Evolutionary conservation across 2,888 invertebrate species (phyloP), one percentile per base, ranked within the genome.

Genomic region (Lepas anatifera): DNA sequence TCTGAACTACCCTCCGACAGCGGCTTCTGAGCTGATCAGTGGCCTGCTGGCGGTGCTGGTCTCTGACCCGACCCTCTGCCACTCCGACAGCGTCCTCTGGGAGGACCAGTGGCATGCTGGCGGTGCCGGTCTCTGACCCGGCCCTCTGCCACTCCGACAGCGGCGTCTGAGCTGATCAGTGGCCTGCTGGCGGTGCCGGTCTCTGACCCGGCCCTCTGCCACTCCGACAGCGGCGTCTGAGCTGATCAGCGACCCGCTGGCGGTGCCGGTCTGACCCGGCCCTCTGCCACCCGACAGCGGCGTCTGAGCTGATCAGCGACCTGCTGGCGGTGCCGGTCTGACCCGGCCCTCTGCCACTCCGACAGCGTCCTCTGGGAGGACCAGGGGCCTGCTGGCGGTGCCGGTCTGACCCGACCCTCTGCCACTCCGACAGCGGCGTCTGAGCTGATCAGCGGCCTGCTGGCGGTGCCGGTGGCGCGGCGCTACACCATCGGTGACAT

Each of bases 401-500:
- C n/a, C n/a, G n/a, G n/a, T n/a, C n/a, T 46, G 46, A 46, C 46
- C 46, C 22, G 1, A 18, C 46, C 46, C 50, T 1, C 13, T 4
- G 8, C 25, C 8, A 50, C 25, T 16, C n/a, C 48, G 29, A 37
- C 83, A 92, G 94, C 89, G 76, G 97, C 97, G 0, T 96, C 97
- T 10, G 89, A 93, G 68, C 83, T 99, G 68, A 97, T 99, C 74
- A 86, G 92, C 68, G 92, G 92, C 75, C 93, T 99, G 90, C 83
- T 99, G 76, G 93, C 94, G 0, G 95, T 97, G 58, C 90, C 92
- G 77, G 93, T 97, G 0, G 84, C 87, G 67, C 87, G 90, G 77
- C 85, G 98, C 74, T 95, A 96, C 13, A 91, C 90, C 76, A 93
- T 99, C 74, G 90, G 92, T 73, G 93, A 92, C 79, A 95, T 99